A percentile compares a stretch with the other conserved stretches of the same genome.
Evolutionary conservation across 2,113 vertebrate species (phyloP).

Genomic region (Canis aureus): DNA sequence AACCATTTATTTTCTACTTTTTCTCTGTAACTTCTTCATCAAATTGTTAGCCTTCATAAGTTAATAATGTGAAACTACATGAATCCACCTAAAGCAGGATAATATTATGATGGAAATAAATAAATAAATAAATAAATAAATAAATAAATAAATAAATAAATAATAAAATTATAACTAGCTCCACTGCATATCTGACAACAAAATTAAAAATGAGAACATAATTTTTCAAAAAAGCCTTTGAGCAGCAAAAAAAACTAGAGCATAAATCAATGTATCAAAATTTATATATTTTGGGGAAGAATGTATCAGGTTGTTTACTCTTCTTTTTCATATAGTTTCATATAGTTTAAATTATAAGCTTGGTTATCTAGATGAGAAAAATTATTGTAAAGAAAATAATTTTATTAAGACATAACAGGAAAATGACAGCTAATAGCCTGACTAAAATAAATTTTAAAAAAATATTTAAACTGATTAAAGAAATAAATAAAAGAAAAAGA

Average conservation of each 20-base stretch:
- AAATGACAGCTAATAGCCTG: background rate
- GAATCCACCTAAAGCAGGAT: background rate
- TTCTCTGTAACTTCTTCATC: background rate
- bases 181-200: background rate
- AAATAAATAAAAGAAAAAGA: background rate
- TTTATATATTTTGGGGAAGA: background rate
- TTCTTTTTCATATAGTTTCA: background rate
- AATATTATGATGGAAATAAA: background rate
- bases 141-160: background rate
- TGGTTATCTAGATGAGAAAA: background rate
- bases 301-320: background rate
- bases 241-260: background rate
- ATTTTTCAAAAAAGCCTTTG: background rate
- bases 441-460: too few species aligned
- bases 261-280: background rate
- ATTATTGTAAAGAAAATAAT: background rate
- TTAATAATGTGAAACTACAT: background rate
- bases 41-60: background rate
- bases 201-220: background rate
- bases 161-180: background rate
- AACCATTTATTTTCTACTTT: background rate
- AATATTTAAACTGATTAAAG: too few species aligned
- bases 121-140: background rate
- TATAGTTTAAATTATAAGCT: background rate
- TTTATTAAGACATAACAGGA: background rate